Percentiles rank a stretch among this genome's conserved stretches.
These are phyloP conservation scores for Caenorhabditis japonica DNA, from an alignment of 2,888 invertebrate species.

Conservation along the genomic window DNA sequence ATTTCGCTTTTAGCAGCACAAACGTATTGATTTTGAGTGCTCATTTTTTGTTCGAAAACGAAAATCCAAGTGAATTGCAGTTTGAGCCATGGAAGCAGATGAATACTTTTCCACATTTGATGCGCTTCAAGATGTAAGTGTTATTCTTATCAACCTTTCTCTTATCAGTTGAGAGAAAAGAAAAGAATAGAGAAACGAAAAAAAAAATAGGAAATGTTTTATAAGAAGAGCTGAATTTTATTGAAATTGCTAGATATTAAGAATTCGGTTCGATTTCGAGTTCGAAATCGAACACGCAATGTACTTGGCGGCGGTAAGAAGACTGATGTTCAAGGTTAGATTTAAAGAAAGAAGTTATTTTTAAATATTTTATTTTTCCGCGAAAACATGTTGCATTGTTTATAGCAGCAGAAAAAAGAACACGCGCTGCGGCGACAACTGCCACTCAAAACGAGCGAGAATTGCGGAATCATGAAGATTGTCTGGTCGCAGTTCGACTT, in stretches of 20 bases:
- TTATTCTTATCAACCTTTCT: constrained; percentile 11
- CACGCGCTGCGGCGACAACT: constrained; percentile 49
- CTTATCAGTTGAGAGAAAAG: constrained; percentile 17
- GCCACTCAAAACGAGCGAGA: constrained; percentile 55
- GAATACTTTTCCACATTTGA: constrained; percentile 68
- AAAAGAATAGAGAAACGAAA: constrained; percentile 21
- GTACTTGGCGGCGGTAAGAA: constrained; percentile 41
- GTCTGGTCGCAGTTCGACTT: constrained; percentile 75
- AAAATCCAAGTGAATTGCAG: not conserved
- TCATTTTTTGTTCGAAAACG: too few species aligned
- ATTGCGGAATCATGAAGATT: constrained; percentile 69
- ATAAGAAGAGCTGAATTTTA: too few species aligned
- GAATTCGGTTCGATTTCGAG: too few species aligned
- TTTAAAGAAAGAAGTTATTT: not conserved
- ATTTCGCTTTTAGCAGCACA: not conserved
- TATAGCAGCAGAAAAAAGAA: constrained; percentile 57
- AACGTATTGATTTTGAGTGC: constrained; percentile 12
- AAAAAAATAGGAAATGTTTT: constrained; percentile 7
- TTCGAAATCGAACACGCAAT: not conserved
- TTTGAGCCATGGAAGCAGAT: constrained; percentile 63
- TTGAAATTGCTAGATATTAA: too few species aligned
- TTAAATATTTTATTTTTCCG: not conserved
- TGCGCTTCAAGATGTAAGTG: constrained; percentile 63
- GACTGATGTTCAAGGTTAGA: constrained; percentile 47
- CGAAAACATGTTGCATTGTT: not conserved